These are phyloP conservation scores for Hymenopus coronatus DNA, from an alignment of 2,888 invertebrate species.

Conservation along the genomic window DNA sequence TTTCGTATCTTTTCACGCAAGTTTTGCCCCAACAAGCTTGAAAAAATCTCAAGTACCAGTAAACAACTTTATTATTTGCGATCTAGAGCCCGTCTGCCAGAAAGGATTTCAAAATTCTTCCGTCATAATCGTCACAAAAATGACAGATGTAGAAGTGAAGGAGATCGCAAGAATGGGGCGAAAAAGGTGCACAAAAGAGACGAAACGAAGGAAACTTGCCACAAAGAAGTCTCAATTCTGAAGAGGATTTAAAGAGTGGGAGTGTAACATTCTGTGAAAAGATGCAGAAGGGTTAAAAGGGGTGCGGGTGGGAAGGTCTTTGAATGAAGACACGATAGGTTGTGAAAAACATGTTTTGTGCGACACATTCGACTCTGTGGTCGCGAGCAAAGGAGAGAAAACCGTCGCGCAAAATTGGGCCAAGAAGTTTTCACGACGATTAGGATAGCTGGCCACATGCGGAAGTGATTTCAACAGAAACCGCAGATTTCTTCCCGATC, in stretches of 20 bases:
- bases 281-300: not conserved
- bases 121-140: not conserved
- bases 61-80: constrained; percentile 11
- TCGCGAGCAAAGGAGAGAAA: not conserved
- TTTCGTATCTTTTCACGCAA: constrained; percentile 1
- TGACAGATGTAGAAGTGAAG: constrained; percentile 13
- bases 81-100: not conserved
- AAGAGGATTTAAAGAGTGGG: constrained; percentile 16
- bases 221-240: not conserved
- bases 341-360: constrained; percentile 27
- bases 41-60: constrained; percentile 14
- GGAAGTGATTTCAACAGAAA: not conserved
- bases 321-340: not conserved
- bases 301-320: not conserved
- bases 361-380: not conserved
- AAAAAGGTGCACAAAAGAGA: not conserved
- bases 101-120: constrained; percentile 3
- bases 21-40: not conserved
- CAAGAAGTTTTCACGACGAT: not conserved
- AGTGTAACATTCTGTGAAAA: not conserved
- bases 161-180: not conserved
- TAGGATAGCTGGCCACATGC: not conserved
- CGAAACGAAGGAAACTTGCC: not conserved
- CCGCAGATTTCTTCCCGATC: not conserved
- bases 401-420: not conserved